phyloP scores from a whole-genome alignment of 92 coral and sea anemone species.

The Epizoanthus stellaris region DNA sequence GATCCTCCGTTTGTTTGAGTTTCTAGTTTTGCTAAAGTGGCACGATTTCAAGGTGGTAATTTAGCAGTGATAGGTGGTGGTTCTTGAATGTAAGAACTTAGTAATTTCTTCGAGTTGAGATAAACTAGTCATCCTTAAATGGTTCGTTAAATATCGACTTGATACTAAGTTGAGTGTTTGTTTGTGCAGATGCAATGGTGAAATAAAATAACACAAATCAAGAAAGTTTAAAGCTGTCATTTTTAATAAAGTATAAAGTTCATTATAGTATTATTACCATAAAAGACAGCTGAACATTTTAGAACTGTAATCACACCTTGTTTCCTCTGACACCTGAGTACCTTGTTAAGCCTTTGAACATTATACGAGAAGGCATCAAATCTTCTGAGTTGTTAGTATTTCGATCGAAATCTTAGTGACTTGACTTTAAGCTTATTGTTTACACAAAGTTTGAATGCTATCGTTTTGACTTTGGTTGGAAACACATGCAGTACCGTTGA shows the following conservation, averaged over 20 bases:
- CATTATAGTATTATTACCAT: slow-evolving; percentile 17
- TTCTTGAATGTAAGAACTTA: slow-evolving; percentile 5
- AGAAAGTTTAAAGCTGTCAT: slow-evolving; percentile 8
- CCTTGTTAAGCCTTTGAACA: background rate
- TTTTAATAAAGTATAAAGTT: slow-evolving; percentile 20
- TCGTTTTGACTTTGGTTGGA: background rate
- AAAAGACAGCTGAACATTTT: slow-evolving; percentile 27
- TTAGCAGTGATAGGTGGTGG: slow-evolving; percentile 6
- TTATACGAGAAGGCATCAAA: background rate
- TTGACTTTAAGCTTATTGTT: slow-evolving; percentile 8
- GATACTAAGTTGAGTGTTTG: slow-evolving; percentile 31
- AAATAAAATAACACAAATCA: slow-evolving; percentile 3
- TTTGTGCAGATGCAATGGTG: slow-evolving; percentile 5
- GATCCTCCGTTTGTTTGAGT: slow-evolving; percentile 26
- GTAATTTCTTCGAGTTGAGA: slow-evolving; percentile 34
- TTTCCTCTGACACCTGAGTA: background rate
- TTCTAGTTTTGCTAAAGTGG: slow-evolving; percentile 30
- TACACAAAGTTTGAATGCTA: background rate
- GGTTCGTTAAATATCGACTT: background rate
- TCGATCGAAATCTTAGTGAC: background rate
- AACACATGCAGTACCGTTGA: slow-evolving; percentile 11
- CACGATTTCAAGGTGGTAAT: background rate
- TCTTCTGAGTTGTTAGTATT: background rate
- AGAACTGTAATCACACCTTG: slow-evolving; percentile 6
- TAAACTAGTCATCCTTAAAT: slow-evolving; percentile 29